Evolutionary conservation across 2,113 vertebrate genomes (phyloP).

Genomic region (Notothenia rossii): DNA sequence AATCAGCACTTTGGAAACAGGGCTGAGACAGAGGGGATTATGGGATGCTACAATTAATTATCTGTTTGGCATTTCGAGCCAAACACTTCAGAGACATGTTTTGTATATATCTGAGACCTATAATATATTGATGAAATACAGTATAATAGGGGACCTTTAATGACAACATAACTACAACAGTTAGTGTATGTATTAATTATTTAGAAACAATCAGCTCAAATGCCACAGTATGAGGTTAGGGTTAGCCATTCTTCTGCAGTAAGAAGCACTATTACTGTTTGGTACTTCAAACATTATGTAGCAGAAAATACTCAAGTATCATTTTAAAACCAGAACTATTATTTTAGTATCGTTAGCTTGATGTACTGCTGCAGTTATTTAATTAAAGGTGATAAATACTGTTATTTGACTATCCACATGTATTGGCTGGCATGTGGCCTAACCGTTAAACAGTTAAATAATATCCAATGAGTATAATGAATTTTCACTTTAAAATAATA

Average conservation of each 20-base stretch:
- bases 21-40: no score
- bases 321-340: not conserved
- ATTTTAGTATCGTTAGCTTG: not conserved
- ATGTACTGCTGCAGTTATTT: not conserved
- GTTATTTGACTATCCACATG: not conserved
- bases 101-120: no score
- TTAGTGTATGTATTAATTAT: not conserved
- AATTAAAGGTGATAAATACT: not conserved
- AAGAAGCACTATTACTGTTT: not conserved
- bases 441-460: conserved; percentile 9
- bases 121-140: no score
- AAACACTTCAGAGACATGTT: no score
- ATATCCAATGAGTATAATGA: conserved; percentile 16
- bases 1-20: no score
- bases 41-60: no score
- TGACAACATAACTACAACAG: not conserved
- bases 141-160: no score
- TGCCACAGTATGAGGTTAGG: not conserved
- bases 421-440: not conserved
- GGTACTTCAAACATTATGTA: not conserved
- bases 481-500: conserved; percentile 13
- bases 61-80: no score
- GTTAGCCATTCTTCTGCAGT: not conserved
- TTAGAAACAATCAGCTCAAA: not conserved
- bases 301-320: not conserved